phyloP scores from a whole-genome alignment of 2,113 vertebrate species.

The Echinops telfairi region DNA sequence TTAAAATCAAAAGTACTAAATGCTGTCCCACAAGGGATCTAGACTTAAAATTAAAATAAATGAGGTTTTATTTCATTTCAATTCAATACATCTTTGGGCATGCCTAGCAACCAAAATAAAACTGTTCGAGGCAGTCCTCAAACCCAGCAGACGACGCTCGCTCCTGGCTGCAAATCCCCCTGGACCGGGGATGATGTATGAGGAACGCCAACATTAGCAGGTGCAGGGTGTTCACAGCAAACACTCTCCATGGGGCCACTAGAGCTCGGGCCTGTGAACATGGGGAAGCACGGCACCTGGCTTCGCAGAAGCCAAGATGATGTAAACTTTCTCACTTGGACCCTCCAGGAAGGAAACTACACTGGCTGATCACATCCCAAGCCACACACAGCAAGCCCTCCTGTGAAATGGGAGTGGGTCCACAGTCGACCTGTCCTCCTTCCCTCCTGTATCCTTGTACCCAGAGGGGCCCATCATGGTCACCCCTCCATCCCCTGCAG shows the following conservation, averaged over 20 bases:
- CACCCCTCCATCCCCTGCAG: neutral
- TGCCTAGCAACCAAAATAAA: neutral
- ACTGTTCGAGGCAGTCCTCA: neutral
- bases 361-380: neutral
- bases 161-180: too few relatives aligned
- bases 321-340: slow-evolving; percentile 2
- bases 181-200: neutral
- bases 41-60: neutral
- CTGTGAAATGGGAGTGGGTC: neutral
- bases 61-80: neutral
- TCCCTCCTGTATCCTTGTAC: neutral
- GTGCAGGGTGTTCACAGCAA: neutral
- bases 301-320: neutral
- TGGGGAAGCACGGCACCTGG: neutral
- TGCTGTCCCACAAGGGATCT: neutral
- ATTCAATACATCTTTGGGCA: neutral
- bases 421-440: neutral
- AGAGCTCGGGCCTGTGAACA: neutral
- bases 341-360: neutral
- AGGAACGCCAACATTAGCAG: neutral
- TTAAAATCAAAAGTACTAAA: neutral
- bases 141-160: neutral
- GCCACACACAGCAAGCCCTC: slow-evolving; percentile 5
- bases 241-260: neutral
- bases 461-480: neutral